phyloP scores from a whole-genome alignment of 2,888 invertebrate species.

The Drosophila tripunctata region DNA sequence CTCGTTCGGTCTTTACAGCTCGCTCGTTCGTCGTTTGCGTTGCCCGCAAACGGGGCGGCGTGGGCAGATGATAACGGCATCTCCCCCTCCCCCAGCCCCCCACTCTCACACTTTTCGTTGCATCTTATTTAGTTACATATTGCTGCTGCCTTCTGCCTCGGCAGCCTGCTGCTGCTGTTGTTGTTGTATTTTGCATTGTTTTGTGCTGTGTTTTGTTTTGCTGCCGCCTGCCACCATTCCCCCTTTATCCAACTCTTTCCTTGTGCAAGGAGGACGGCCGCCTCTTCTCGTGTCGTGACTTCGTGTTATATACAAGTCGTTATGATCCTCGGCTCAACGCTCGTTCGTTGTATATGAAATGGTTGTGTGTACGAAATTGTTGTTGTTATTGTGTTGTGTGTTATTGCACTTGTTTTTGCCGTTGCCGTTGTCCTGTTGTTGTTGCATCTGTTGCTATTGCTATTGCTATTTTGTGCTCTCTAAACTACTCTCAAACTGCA shows the following conservation, averaged over 20 bases:
- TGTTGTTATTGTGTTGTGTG: constrained; percentile 65
- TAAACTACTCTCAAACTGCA: constrained; percentile 60
- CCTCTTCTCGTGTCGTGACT: constrained; percentile 66
- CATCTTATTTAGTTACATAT: constrained; percentile 78
- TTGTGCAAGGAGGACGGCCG: constrained; percentile 53
- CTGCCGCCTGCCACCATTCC: constrained; percentile 27
- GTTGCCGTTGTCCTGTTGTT: constrained; percentile 30
- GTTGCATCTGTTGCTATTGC: constrained; percentile 33
- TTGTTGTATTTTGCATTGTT: constrained; percentile 81
- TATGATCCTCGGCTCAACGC: constrained; percentile 74
- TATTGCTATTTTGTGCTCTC: constrained; percentile 72
- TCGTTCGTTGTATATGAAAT: constrained; percentile 65
- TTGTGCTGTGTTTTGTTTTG: constrained; percentile 81
- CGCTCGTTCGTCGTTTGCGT: constrained; percentile 78
- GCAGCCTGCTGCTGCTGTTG: constrained; percentile 50
- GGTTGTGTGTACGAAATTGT: constrained; percentile 41
- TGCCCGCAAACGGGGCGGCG: constrained; percentile 50
- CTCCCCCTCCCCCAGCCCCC: not conserved
- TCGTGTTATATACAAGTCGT: constrained; percentile 72
- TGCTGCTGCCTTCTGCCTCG: constrained; percentile 44
- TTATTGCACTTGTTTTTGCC: constrained; percentile 59
- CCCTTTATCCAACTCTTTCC: not conserved
- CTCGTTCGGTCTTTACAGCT: constrained; percentile 77
- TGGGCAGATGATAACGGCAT: constrained; percentile 34
- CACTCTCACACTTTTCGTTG: constrained; percentile 41